Base-by-base conservation (phyloP, 1,140 invertebrate species). In the Melanaphis sacchari region DNA sequence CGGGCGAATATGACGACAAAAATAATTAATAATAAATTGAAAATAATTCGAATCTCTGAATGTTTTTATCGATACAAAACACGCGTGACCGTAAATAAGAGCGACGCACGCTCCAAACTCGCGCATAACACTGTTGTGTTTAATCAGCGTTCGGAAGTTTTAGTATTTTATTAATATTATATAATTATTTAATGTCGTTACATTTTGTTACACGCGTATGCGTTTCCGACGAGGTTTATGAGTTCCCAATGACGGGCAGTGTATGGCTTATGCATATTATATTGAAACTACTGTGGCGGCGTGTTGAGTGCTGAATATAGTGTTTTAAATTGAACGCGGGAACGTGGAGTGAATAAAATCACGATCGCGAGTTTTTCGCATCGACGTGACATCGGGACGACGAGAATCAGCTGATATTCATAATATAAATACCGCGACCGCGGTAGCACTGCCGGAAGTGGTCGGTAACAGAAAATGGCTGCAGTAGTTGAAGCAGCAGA, bases 31-130 rank as follows among this genome's bases (percentile, higher is more conserved):
- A 66, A 66, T 76, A 76, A 76, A 76, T 76, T 18, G 59, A 76
- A n/a, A 76, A 76, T 76, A n/a, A 76, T 76, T 76, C 59, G 59
- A 76, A 76, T 76, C 59, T 76, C 59, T 76, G 31, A 76, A 76
- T 15, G 31, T 76, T 76, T 76, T 76, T 76, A n/a, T 76, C 59
- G 31, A 76, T 76, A n/a, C 31, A 9, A n/a, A 76, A 76, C 59
- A 76, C 31, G 59, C n/a, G 59, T 76, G 31, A 76, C 59, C n/a
- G 59, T n/a, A n/a, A 76, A 76, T 66, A n/a, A 31, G n/a, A n/a
- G 11, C 31, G 59, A n/a, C n/a, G n/a, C 5, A n/a, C 11, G 15
- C 59, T 0, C 59, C 59, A 21, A 76, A n/a, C 15, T 15, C 24
- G 59, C 59, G 59, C n/a, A 18, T n/a, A 76, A 76, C n/a, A 76